Conservation (phyloP, 2,888 invertebrate species). For the Conops quadrifasciatus region DNA sequence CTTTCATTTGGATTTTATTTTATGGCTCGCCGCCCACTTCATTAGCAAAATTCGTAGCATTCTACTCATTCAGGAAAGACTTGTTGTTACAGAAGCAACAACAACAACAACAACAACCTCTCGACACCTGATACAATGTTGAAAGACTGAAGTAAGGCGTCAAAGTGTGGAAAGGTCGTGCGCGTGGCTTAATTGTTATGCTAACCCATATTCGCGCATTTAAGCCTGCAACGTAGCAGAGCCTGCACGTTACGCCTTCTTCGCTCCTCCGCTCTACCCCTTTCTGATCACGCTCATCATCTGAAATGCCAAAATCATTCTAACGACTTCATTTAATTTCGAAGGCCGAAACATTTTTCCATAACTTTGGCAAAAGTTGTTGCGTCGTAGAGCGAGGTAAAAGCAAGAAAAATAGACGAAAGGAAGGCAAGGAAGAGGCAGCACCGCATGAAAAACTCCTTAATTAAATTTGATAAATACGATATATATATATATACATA, state of each 20-base stretch:
- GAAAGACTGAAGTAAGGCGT: background rate
- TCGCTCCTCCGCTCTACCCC: background rate
- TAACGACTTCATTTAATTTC: background rate
- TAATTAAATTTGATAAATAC: constrained; percentile 26
- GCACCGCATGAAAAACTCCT: background rate
- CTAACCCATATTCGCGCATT: constrained; percentile 46
- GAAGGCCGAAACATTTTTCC: background rate
- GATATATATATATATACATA: no score
- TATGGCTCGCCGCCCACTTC: background rate
- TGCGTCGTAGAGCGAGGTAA: no score
- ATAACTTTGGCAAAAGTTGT: background rate
- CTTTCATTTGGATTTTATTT: constrained; percentile 1
- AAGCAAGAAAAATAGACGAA: no score
- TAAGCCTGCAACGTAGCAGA: constrained; percentile 52
- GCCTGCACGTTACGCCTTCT: background rate
- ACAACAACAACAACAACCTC: background rate
- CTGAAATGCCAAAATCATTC: background rate
- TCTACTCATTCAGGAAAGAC: background rate
- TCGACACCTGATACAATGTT: constrained; percentile 1
- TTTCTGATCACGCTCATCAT: background rate
- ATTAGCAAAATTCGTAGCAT: background rate
- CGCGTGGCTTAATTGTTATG: constrained; percentile 40
- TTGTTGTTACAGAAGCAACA: constrained; percentile 2
- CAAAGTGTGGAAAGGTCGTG: background rate
- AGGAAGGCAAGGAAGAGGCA: background rate